Conservation (phyloP, 2,113 vertebrate species). For the Microcebus lehilahytsara region DNA sequence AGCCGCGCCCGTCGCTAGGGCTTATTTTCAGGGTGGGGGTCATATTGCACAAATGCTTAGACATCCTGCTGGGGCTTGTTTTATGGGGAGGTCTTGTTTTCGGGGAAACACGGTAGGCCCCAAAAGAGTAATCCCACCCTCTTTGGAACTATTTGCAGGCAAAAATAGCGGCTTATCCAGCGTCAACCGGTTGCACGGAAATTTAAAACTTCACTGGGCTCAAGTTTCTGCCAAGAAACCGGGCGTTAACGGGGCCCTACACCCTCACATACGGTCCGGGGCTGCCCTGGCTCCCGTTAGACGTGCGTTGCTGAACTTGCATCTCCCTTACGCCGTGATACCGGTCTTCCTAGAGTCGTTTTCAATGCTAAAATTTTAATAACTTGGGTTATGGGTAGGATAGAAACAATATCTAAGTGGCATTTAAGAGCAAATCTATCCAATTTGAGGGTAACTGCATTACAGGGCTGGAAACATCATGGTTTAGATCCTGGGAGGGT, state of each 20-base stretch:
- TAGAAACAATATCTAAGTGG: constrained; percentile 70
- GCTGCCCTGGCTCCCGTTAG: neutral
- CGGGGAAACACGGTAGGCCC: no score
- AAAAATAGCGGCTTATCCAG: neutral
- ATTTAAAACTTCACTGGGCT: neutral
- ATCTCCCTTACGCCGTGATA: neutral
- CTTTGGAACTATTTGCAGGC: neutral
- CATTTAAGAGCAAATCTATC: constrained; percentile 74
- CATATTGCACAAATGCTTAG: no score
- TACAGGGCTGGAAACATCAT: constrained; percentile 55
- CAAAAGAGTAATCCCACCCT: neutral
- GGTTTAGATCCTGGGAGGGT: neutral
- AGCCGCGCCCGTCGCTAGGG: no score
- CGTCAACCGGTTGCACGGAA: neutral
- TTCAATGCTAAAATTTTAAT: constrained; percentile 74
- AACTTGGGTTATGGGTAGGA: constrained; percentile 63
- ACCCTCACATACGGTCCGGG: rapidly evolving
- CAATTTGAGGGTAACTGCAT: constrained; percentile 60
- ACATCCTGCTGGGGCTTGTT: no score
- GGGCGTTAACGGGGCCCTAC: rapidly evolving
- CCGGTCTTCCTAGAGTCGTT: constrained; percentile 36
- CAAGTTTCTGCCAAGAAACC: neutral
- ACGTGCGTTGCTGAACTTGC: neutral
- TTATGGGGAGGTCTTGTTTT: no score
- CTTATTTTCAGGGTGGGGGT: no score